Conservation (phyloP, 2,797 vertebrate genomes). For the Sebastes itinus region DNA sequence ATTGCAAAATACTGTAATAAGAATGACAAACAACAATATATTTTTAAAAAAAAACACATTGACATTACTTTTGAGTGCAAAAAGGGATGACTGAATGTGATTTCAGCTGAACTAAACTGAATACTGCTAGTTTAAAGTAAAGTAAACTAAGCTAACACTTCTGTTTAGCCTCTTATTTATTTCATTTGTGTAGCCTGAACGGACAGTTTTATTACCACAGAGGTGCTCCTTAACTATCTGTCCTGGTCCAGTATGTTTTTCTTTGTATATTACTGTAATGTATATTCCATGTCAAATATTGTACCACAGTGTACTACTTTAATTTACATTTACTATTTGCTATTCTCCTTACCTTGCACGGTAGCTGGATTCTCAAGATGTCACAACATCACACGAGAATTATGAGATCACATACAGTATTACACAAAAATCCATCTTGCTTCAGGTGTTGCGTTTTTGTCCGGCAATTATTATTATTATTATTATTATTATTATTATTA, state of each 20-base stretch:
- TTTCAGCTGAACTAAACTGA: too few relatives aligned
- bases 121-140: background rate
- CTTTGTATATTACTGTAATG: background rate
- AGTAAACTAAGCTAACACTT: background rate
- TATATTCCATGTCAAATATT: background rate
- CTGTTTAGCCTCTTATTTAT: background rate
- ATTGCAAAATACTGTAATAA: too few relatives aligned
- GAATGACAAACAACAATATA: background rate
- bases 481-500: too few relatives aligned
- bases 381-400: too few relatives aligned
- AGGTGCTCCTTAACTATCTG: background rate
- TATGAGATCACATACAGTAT: too few relatives aligned
- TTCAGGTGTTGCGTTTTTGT: too few relatives aligned
- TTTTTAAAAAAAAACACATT: background rate
- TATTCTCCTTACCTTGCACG: too few relatives aligned
- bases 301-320: background rate
- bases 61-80: background rate
- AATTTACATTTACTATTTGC: background rate
- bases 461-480: too few relatives aligned
- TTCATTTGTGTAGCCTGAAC: background rate
- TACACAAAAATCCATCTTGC: too few relatives aligned
- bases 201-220: background rate
- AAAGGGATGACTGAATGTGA: too few relatives aligned
- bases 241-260: background rate
- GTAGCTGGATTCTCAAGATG: too few relatives aligned